Evolutionary conservation across 1,140 invertebrate genomes (phyloP).

Genomic region (Macrotrachela quadricornifera): DNA sequence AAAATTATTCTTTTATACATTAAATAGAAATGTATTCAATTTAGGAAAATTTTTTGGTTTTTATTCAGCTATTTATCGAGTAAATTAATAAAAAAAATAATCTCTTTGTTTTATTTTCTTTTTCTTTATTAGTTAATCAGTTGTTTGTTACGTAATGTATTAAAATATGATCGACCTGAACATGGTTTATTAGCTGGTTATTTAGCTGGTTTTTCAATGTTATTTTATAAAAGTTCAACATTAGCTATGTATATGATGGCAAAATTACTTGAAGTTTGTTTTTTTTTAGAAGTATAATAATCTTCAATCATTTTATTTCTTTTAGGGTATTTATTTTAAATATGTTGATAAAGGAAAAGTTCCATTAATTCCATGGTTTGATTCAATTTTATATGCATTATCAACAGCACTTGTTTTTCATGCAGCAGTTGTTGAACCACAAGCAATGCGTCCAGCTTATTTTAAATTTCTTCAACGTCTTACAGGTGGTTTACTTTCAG

Average conservation of each 20-base stretch:
- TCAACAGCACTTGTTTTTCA: conserved; percentile 58
- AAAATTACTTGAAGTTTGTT: conserved; percentile 21
- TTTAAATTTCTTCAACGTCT: conserved; percentile 46
- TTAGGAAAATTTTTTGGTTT: conserved; percentile 21
- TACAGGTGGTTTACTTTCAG: no score
- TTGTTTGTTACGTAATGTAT: conserved; percentile 19
- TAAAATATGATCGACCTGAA: conserved; percentile 15
- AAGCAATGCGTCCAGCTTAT: conserved; percentile 54
- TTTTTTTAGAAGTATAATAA: background rate
- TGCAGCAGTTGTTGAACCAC: conserved; percentile 52
- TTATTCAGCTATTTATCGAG: conserved; percentile 19
- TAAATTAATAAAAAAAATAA: conserved; percentile 9
- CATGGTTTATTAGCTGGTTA: conserved; percentile 22
- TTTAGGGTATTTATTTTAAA: conserved; percentile 25
- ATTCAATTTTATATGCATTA: conserved; percentile 45
- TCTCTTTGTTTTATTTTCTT: background rate
- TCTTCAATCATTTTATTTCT: conserved; percentile 1
- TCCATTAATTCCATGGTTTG: conserved; percentile 21
- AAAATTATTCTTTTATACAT: no score
- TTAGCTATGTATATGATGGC: conserved; percentile 20
- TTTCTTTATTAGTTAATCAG: conserved; percentile 16
- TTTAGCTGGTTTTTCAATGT: conserved; percentile 22
- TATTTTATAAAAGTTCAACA: conserved; percentile 23
- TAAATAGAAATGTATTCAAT: conserved; percentile 5
- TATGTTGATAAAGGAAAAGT: conserved; percentile 17